Evolutionary conservation across 2,888 invertebrate species (phyloP), one percentile per base, ranked within the genome.

Genomic region (Corbicula japonica): DNA sequence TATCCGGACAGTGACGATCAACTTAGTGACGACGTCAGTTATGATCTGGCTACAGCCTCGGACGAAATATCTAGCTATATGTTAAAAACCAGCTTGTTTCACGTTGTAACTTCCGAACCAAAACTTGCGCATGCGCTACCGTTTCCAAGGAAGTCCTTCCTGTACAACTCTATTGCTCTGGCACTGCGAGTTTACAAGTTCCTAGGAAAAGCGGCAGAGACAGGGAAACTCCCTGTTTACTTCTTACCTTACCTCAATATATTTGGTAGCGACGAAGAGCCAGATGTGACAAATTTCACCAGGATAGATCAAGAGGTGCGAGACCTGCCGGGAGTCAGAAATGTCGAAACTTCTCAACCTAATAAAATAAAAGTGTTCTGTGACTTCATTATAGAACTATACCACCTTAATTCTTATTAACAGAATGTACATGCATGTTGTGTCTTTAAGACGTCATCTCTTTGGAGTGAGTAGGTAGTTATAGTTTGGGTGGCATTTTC

Each of bases 61-160:
- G 54, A 54, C 21, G 54, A 54, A 54, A 54, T 54, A 54, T 54
- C 54, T 5, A 54, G 54, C 54, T 54, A 54, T 23, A 54, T 54
- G 54, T 15, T 54, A 28, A 54, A 54, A 30, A 54, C 21, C 30
- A 26, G 54, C 26, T 54, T 54, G 30, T 54, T 54, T 54, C 54
- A 54, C 26, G 23, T 54, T 5, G 6, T 54, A 46, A 21, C 46
- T 15, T 8, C 46, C 4, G 21, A 46, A 4, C 46, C 46, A 15
- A 21, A 46, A 18, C 18, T 46, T 4, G 18, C 21, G 46, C 5
- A 46, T 21, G 4, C n/a, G 18, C 4, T 3, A 8, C 46, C 15
- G 4, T 15, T 8, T 46, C n/a, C 18, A n/a, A n/a, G n/a, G n/a
- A n/a, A n/a, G n/a, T n/a, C n/a, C n/a, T n/a, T n/a, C n/a, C n/a